Evolutionary conservation across 1,140 invertebrate species (phyloP), one percentile per base, ranked within the genome.

Genomic region (Limonius californicus): DNA sequence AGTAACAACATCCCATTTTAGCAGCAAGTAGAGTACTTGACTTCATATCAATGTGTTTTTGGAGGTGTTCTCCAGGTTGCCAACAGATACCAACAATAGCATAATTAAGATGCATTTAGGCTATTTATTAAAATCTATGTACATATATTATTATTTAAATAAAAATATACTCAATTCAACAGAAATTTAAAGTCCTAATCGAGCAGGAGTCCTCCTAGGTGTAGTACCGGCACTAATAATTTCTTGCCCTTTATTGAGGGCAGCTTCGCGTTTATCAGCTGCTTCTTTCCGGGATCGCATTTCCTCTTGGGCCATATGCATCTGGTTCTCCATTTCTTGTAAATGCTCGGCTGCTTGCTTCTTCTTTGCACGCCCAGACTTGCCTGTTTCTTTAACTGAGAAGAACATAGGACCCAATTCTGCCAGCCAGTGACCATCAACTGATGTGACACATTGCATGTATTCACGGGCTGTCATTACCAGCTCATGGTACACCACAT

Each of bases 341-440:
- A 95, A 81, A 78, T 96, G 94, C 66, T 95, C 92, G 27, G 90
- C 84, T 0, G 93, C 91, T 76, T 94, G 87, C 71, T 88, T 87
- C 70, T 89, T 86, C 70, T 93, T 94, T 7, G 91, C 89, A 19
- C 86, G 81, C 11, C 91, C 87, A 32, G 90, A 89, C 72, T 89
- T 85, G 45, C 89, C 87, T 1, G 91, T 92, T 78, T 94, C 90
- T 77, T 92, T 94, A 0, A 98, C 87, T 9, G 93, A 95, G 79
- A 98, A 99, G 79, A 99, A 99, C 95, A 99, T 99, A 0, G 97
- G 97, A 4, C 98, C 98, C 11, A 99, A 79, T 76, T 99, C 97
- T 0, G 98, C 97, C 20, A 99, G 77, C 98, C 98, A 99, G 54
- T 93, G 85, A 0, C 95, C 97, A 79, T 99, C 97, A 0, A 99